phyloP scores from a whole-genome alignment of 2,797 vertebrate species.

The Holocentrus rufus region DNA sequence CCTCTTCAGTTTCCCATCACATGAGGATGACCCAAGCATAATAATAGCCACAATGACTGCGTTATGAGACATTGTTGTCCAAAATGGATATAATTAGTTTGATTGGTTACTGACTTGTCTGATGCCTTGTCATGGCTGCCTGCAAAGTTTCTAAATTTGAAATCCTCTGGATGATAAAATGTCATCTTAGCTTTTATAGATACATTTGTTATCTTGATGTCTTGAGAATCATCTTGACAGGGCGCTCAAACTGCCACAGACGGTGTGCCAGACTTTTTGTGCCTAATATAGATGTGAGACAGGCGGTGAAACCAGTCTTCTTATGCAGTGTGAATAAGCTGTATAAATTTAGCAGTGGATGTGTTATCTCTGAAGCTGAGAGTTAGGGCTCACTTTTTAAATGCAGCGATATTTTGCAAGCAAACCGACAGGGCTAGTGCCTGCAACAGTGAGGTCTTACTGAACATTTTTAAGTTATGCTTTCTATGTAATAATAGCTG shows the following conservation, averaged over 20 bases:
- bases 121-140: constrained; percentile 31
- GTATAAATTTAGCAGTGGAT: constrained; percentile 77
- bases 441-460: constrained; percentile 13
- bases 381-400: constrained; percentile 22
- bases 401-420: constrained; percentile 7
- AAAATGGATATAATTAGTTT: constrained; percentile 48
- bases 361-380: constrained; percentile 69
- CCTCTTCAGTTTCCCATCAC: constrained; percentile 65
- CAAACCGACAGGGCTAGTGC: constrained; percentile 13
- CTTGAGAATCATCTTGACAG: constrained; percentile 46
- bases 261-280: constrained; percentile 67
- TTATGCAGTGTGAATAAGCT: constrained; percentile 80
- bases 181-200: constrained; percentile 41
- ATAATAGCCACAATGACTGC: constrained; percentile 58
- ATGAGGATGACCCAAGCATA: constrained; percentile 71
- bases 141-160: constrained; percentile 43
- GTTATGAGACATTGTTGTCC: constrained; percentile 46
- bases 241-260: constrained; percentile 44
- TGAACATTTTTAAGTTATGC: constrained; percentile 10
- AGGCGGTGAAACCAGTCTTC: constrained; percentile 65
- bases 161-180: constrained; percentile 44
- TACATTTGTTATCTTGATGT: constrained; percentile 39
- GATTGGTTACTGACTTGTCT: constrained; percentile 36
- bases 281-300: constrained; percentile 78
- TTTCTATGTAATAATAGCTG: neutral